Base-by-base conservation (phyloP, 2,888 invertebrate species). In the Aspidapion aeneum region DNA sequence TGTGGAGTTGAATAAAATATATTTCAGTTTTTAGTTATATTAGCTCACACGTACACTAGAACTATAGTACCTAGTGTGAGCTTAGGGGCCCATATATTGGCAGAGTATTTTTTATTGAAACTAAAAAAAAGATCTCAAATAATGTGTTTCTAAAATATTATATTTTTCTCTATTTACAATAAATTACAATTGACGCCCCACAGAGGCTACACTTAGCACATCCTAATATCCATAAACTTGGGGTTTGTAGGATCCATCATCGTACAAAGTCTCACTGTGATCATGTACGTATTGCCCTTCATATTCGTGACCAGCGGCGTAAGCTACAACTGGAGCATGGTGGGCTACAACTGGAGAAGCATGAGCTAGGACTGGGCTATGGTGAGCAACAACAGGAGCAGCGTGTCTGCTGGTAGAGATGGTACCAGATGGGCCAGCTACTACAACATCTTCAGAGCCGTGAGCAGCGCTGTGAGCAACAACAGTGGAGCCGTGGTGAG, bases 401-500 rank as follows among this genome's bases (percentile, higher is more conserved):
- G 66, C 68, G 55, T 71, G 71, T 17, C 63, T 63, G 55, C 67
- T 66, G 57, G 70, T 60, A 18, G 67, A 59, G 54, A 73, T 67
- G 57, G 70, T 69, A 18, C 72, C 73, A 56, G 74, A 71, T 19
- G 74, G 73, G 65, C 73, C 72, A 63, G 71, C 66, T 7, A 73
- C 68, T 9, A 71, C 67, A n/a, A 69, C 70, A 19, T 68, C 65
- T 18, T 55, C 49, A 16, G 61, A 49, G 2, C 22, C 49, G 22
- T 17, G 9, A 20, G 52, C 52, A 52, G 52, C 17, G 17, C 17
- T 49, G 54, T 60, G 63, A 55, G 62, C 48, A 21, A 62, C 60
- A 18, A 61, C 55, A 55, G 49, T 58, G 35, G 35, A 35, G 60
- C 20, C 63, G 18, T 52, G 62, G 22, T 70, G 65, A 54, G 70